These are phyloP conservation scores for Platysteira castanea DNA, from an alignment of 2,113 vertebrate genomes.

Conservation along the genomic window DNA sequence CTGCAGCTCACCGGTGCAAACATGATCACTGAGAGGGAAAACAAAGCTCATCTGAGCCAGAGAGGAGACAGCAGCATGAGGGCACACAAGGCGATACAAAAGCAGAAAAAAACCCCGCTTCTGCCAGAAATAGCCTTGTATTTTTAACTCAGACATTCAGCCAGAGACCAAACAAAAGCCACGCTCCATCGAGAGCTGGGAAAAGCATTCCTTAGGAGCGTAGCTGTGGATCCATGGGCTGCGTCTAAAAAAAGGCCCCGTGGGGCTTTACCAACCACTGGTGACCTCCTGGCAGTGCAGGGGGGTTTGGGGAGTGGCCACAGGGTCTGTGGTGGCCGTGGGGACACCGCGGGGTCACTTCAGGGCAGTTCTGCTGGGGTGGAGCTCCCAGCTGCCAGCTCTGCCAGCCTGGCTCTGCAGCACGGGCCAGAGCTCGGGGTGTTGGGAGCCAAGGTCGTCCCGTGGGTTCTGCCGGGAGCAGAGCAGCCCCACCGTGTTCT, in stretches of 20 bases:
- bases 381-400: neutral
- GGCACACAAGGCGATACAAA: constrained; percentile 30
- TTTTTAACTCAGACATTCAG: constrained; percentile 52
- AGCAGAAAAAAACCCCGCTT: neutral
- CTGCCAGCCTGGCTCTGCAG: neutral
- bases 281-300: rapidly evolving
- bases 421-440: neutral
- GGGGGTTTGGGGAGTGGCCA: neutral
- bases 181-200: neutral
- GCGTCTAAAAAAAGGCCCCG: neutral
- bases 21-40: constrained; percentile 29
- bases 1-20: constrained; percentile 39
- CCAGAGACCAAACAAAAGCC: constrained; percentile 50
- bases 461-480: neutral
- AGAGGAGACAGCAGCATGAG: constrained; percentile 21
- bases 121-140: constrained; percentile 54
- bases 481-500: neutral
- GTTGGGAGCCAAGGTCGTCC: rapidly evolving
- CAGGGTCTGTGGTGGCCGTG: neutral
- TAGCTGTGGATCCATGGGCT: neutral
- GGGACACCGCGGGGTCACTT: neutral
- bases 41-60: constrained; percentile 42
- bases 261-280: neutral
- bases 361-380: neutral
- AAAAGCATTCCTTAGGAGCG: neutral